Conservation (phyloP, 2,113 vertebrate species). For the Carollia perspicillata region DNA sequence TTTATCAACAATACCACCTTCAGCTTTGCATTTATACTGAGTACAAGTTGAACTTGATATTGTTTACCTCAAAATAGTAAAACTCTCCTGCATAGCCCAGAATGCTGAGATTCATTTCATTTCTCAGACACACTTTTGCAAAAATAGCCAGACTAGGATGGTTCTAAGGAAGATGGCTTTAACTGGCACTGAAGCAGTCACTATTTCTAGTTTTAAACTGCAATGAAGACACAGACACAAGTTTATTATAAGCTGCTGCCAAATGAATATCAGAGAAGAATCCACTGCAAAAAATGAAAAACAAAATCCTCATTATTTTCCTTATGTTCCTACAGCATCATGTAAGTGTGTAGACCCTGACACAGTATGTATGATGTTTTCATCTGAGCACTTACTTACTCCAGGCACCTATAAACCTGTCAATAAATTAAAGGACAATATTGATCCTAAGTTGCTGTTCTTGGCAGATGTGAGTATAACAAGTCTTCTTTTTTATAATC, state of each 20-base stretch:
- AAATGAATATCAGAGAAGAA: conserved; percentile 7
- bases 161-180: conserved; percentile 3
- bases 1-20: not conserved
- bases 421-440: not conserved
- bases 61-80: conserved; percentile 8
- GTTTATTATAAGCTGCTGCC: not conserved
- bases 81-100: not conserved
- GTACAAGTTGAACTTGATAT: not conserved
- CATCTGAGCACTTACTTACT: not conserved
- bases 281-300: not conserved
- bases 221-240: not conserved
- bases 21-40: not conserved
- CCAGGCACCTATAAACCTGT: not conserved
- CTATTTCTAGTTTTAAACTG: not conserved
- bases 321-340: not conserved
- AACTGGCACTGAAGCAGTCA: conserved; percentile 13
- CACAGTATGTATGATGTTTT: not conserved
- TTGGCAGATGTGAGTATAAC: not conserved
- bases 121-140: not conserved
- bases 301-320: not conserved
- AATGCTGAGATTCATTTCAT: not conserved
- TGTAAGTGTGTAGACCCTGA: not conserved
- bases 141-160: not conserved
- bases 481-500: not conserved
- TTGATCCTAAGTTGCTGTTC: not conserved